Evolutionary conservation across 2,113 vertebrate genomes (phyloP).

Genomic region (Passer domesticus): DNA sequence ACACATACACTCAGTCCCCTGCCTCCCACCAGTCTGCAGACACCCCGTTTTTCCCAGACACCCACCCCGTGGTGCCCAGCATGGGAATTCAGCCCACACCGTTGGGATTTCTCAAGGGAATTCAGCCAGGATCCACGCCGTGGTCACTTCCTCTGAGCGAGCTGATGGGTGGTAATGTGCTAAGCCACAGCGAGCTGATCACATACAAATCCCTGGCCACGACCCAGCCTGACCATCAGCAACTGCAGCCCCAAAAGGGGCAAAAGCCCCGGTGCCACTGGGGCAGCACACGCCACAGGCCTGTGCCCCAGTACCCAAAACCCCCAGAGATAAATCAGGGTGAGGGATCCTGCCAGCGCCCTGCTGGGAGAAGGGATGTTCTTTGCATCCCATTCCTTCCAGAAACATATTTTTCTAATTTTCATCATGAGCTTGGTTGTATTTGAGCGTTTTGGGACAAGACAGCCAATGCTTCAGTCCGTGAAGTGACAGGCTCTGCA

Average conservation of each 20-base stretch:
- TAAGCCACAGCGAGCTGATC: neutral
- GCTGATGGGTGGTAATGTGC: neutral
- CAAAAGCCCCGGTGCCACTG: neutral
- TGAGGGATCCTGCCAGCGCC: accelerated
- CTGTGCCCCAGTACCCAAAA: accelerated
- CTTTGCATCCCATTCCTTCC: neutral
- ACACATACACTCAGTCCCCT: neutral
- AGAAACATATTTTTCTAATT: conserved; percentile 58
- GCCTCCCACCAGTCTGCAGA: neutral
- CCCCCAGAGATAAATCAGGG: neutral
- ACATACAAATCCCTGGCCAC: neutral
- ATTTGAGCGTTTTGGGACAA: neutral
- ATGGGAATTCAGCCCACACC: neutral
- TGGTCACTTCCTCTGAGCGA: neutral
- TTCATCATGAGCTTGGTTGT: neutral
- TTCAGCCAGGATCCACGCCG: neutral
- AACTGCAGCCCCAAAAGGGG: neutral
- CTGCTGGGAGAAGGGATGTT: neutral
- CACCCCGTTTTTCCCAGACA: accelerated
- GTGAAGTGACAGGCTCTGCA: neutral
- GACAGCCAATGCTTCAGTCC: neutral
- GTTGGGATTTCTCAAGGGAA: neutral
- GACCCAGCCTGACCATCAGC: neutral
- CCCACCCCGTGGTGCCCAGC: neutral
- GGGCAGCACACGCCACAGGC: accelerated